Conservation (phyloP, 2,888 invertebrate species). For the Saturnia pavonia region DNA sequence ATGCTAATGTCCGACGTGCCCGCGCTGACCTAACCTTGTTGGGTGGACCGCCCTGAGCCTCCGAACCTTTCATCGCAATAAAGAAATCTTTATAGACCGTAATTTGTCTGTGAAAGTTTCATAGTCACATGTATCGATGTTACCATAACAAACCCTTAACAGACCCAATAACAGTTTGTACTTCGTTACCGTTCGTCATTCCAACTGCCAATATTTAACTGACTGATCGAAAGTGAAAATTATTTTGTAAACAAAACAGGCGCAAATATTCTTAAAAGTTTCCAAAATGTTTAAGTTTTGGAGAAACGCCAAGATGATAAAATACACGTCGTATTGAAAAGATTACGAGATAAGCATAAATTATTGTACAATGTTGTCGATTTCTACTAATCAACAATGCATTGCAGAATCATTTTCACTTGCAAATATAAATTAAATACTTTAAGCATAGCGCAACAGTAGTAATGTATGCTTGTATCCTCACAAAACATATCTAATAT, state of each 20-base stretch:
- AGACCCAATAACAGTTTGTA: constrained; percentile 7
- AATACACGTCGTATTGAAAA: constrained; percentile 45
- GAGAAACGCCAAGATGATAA: constrained; percentile 44
- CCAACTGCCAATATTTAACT: background rate
- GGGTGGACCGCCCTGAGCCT: constrained; percentile 63
- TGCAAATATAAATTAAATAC: constrained; percentile 49
- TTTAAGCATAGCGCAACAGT: constrained; percentile 24
- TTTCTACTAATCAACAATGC: constrained; percentile 77
- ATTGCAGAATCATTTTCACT: constrained; percentile 63
- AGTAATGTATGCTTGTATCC: constrained; percentile 12
- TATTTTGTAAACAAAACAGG: constrained; percentile 25
- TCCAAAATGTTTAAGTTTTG: constrained; percentile 35
- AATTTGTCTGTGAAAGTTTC: constrained; percentile 72
- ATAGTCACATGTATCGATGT: constrained; percentile 44
- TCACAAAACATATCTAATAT: constrained; percentile 6
- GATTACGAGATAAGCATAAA: constrained; percentile 56
- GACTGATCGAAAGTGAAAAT: constrained; percentile 11
- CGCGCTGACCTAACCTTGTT: constrained; percentile 55
- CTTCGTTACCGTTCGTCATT: background rate
- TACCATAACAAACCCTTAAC: constrained; percentile 25
- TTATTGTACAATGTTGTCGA: constrained; percentile 62
- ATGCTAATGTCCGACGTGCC: constrained; percentile 65
- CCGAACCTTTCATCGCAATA: constrained; percentile 63
- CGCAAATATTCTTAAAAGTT: constrained; percentile 30
- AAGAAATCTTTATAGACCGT: constrained; percentile 64